Evolutionary conservation across 2,113 vertebrate species (phyloP).

Genomic region (Melanerpes aurifrons): DNA sequence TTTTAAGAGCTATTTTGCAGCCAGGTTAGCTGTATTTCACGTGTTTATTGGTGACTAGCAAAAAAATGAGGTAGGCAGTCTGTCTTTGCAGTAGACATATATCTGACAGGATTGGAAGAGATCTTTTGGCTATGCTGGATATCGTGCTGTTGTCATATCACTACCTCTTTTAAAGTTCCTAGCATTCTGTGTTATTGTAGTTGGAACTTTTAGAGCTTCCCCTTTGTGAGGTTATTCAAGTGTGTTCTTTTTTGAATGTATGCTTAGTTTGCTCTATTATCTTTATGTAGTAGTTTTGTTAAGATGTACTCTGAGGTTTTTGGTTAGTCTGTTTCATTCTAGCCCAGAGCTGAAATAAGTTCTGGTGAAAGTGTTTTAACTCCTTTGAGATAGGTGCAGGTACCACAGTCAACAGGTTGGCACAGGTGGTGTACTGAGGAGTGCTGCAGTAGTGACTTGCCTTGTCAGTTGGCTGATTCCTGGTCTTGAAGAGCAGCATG

Average conservation of each 20-base stretch:
- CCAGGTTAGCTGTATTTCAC: background rate
- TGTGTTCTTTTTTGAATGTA: background rate
- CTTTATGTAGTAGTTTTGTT: background rate
- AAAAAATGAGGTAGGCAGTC: background rate
- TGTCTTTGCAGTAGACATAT: background rate
- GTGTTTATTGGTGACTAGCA: background rate
- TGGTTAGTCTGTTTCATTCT: background rate
- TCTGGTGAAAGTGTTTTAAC: background rate
- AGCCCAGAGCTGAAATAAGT: background rate
- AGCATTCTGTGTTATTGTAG: background rate
- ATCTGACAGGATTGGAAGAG: background rate
- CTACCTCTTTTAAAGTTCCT: background rate
- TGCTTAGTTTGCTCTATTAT: background rate
- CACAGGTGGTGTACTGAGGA: background rate
- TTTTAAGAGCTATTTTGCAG: background rate
- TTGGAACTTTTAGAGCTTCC: background rate
- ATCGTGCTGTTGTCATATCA: background rate
- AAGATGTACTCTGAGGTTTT: background rate
- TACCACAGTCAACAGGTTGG: rapidly evolving
- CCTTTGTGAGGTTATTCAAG: background rate
- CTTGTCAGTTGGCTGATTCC: rapidly evolving
- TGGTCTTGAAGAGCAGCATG: rapidly evolving
- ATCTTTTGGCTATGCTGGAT: background rate
- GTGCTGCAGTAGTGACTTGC: background rate
- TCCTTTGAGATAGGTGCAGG: background rate